Evolutionary conservation across 2,113 vertebrate genomes (phyloP), one percentile per base, ranked within the genome.

Genomic region (Spheniscus mendiculus): DNA sequence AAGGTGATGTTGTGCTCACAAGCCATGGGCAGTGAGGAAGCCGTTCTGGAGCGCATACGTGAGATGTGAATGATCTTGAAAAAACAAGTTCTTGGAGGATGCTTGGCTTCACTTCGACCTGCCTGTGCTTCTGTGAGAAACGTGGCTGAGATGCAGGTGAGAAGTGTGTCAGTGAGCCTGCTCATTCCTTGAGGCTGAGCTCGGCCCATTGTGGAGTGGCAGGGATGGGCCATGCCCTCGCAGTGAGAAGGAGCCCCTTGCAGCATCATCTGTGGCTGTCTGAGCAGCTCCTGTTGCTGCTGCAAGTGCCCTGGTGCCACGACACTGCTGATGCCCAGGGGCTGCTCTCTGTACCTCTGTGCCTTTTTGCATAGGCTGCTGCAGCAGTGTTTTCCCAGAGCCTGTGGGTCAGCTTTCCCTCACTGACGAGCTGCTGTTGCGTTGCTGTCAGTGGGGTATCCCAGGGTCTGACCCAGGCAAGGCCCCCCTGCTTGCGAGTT

Each of bases 41-140:
- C 5, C 23, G 9, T 85, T 83, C 72, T 69, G 3, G 8, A 49
- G 10, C 1, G 0, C 1, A 1, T 49, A 5, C 7, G 2, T 50
- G 27, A 72, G 38, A 30, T 38, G 12, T 34, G n/a, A 74, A 45
- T 56, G 32, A 12, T 74, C 23, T 49, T 87, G n/a, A 4, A 21
- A 44, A 27, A n/a, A 10, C 11, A 11, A 19, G 42, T 25, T 36
- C 15, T 50, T 40, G 20, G 12, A 42, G 16, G 42, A 50, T 0
- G 0, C 38, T 40, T 90, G 32, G 32, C 52, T 65, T 90, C 10
- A 10, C 6, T 83, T 79, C 23, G 16, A 12, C 2, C 3, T 85
- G 10, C 8, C 40, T 70, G 42, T 42, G 42, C 14, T 42, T 42
- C 42, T 42, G 42, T 56, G 40, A 61, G 63, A 36, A 67, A 10